Percentiles rank a stretch among this genome's conserved stretches.
Conservation (phyloP, 2,888 invertebrate genomes). For the Salticus scenicus region DNA sequence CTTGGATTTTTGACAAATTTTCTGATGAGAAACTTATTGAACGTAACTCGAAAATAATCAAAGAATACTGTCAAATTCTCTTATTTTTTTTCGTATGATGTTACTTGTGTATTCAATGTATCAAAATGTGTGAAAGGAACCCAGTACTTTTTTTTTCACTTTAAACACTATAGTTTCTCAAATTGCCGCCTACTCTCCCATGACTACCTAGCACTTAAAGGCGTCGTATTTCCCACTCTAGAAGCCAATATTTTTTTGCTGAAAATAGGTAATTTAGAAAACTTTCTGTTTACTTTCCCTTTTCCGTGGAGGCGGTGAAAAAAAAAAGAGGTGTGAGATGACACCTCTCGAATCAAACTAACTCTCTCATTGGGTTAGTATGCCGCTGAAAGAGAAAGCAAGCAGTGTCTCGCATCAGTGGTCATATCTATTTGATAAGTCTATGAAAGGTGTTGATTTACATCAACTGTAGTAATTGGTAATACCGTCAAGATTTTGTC, state of each 20-base stretch:
- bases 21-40: no score
- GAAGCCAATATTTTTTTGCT: not conserved
- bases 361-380: constrained; percentile 13
- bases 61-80: no score
- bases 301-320: not conserved
- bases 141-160: no score
- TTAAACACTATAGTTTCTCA: no score
- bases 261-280: not conserved
- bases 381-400: not conserved
- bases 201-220: not conserved
- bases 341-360: not conserved
- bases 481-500: not conserved
- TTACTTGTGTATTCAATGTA: no score
- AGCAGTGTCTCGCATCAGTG: not conserved
- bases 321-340: not conserved
- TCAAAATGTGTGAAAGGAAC: no score
- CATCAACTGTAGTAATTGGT: not conserved
- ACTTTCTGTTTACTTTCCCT: constrained; percentile 20
- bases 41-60: no score
- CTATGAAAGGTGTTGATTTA: not conserved
- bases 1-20: no score
- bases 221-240: not conserved
- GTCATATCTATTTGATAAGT: not conserved
- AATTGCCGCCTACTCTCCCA: not conserved
- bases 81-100: no score